phyloP scores from a whole-genome alignment of 64 coral and sea anemone genomes.

The Stichodactyla helianthus region DNA sequence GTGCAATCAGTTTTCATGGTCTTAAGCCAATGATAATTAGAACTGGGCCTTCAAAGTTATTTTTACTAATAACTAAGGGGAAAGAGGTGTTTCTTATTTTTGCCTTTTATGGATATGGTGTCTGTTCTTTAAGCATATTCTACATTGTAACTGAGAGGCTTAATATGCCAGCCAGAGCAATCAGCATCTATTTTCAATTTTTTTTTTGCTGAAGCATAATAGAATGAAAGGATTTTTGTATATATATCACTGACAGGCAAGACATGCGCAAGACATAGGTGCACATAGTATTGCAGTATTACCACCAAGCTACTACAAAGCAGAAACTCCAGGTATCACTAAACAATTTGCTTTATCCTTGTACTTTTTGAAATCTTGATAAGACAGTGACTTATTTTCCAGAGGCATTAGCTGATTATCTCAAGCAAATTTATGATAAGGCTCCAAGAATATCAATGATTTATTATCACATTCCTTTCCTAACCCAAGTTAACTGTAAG shows the following conservation, averaged over 20 bases:
- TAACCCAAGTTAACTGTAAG: slow-evolving; percentile 48
- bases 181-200: no score
- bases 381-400: background rate
- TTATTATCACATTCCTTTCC: slow-evolving; percentile 59
- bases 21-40: no score
- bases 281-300: slow-evolving; percentile 50
- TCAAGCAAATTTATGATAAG: slow-evolving; percentile 28
- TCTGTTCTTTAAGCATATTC: no score
- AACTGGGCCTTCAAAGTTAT: no score
- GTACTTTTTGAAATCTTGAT: background rate
- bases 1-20: no score
- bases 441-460: slow-evolving; percentile 48
- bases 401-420: slow-evolving; percentile 69
- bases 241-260: slow-evolving; percentile 35
- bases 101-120: no score
- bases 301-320: slow-evolving; percentile 35
- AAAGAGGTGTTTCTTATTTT: no score
- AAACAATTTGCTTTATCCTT: background rate
- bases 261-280: slow-evolving; percentile 57
- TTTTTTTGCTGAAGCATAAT: background rate
- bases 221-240: background rate
- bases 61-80: no score
- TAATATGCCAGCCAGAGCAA: no score
- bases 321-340: slow-evolving; percentile 39
- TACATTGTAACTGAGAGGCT: no score